phyloP scores from a whole-genome alignment of 2,113 vertebrate genomes.

The Mungos mungo region DNA sequence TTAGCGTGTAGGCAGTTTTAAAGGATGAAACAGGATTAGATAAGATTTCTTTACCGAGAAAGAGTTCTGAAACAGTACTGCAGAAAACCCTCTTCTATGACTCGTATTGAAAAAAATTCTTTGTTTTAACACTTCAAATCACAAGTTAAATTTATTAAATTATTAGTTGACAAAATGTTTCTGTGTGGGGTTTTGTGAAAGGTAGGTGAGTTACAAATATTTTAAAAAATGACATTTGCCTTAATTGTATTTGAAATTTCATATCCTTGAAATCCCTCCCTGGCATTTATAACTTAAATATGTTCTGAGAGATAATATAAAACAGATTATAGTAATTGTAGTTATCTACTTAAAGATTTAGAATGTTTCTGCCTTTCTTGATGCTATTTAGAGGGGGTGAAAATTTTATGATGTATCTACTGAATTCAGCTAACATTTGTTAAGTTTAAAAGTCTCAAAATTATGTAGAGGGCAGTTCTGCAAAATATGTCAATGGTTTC shows the following conservation, averaged over 20 bases:
- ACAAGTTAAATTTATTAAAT: slow-evolving; percentile 79
- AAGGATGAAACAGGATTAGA: slow-evolving; percentile 90
- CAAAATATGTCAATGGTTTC: slow-evolving; percentile 60
- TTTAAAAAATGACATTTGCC: slow-evolving; percentile 58
- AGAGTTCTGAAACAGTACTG: slow-evolving; percentile 82
- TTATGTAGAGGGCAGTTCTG: slow-evolving; percentile 49
- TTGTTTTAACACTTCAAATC: slow-evolving; percentile 84
- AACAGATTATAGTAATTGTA: slow-evolving; percentile 67
- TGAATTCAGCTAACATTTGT: slow-evolving; percentile 66
- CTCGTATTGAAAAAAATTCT: slow-evolving; percentile 75
- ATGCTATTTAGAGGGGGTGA: slow-evolving; percentile 54
- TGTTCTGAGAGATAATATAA: slow-evolving; percentile 67
- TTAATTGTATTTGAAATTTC: slow-evolving; percentile 76
- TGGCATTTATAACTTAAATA: slow-evolving; percentile 76
- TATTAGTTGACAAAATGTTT: slow-evolving; percentile 83
- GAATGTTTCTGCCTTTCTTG: slow-evolving; percentile 67
- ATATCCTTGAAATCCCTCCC: slow-evolving; percentile 54
- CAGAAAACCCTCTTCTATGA: slow-evolving; percentile 80
- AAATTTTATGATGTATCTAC: slow-evolving; percentile 46
- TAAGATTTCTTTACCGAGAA: slow-evolving; percentile 87
- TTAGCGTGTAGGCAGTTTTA: slow-evolving; percentile 87
- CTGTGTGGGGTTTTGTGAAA: slow-evolving; percentile 71
- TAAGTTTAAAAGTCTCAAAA: slow-evolving; percentile 60
- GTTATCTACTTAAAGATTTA: slow-evolving; percentile 71
- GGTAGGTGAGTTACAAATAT: slow-evolving; percentile 58